A percentile compares a stretch with the other conserved stretches of the same genome.
Conservation (phyloP, 1,140 invertebrate genomes). For the Hycleus phaleratus region DNA sequence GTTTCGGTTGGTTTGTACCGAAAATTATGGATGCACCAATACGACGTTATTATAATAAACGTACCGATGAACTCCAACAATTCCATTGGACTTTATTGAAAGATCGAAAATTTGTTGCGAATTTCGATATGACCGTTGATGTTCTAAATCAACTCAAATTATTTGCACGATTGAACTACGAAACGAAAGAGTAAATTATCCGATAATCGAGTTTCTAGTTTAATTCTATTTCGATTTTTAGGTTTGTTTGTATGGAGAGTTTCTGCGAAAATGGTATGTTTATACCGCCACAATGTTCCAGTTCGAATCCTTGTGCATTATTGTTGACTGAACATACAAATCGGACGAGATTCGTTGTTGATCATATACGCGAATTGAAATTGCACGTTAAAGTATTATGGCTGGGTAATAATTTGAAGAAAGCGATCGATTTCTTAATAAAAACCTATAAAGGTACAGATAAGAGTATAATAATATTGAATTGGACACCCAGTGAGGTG, state of each 20-base stretch:
- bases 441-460: conserved; percentile 29
- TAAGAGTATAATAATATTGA: conserved; percentile 54
- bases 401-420: conserved; percentile 51
- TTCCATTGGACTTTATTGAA: conserved; percentile 48
- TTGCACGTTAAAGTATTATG: conserved; percentile 55
- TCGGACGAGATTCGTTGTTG: conserved; percentile 45
- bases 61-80: conserved; percentile 21
- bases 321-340: conserved; percentile 49
- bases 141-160: conserved; percentile 9
- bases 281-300: conserved; percentile 47
- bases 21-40: conserved; percentile 35
- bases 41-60: conserved; percentile 19
- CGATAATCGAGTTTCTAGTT: neutral
- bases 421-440: conserved; percentile 43
- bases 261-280: conserved; percentile 51
- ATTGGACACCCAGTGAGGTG: conserved; percentile 60
- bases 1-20: conserved; percentile 68
- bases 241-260: conserved; percentile 45
- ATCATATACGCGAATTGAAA: conserved; percentile 48
- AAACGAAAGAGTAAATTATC: conserved; percentile 15
- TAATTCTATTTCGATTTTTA: conserved; percentile 23
- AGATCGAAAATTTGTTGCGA: conserved; percentile 36
- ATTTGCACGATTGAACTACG: conserved; percentile 1
- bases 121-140: conserved; percentile 41
- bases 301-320: conserved; percentile 45